Base-by-base conservation (phyloP, 2,797 vertebrate genomes). In the Crocodylus rhombifer region DNA sequence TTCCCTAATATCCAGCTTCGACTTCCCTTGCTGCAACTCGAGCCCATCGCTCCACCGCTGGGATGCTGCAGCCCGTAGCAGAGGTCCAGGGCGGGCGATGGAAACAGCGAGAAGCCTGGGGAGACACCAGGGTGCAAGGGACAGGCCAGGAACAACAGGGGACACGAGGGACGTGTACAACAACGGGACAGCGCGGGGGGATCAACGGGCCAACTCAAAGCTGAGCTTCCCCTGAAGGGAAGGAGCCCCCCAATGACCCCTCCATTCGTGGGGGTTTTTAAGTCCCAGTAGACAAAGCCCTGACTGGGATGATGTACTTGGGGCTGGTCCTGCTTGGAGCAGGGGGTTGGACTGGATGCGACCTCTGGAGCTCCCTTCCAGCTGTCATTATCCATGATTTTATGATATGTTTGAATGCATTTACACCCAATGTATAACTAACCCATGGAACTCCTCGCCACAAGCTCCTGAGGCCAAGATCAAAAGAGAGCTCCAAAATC, bases 91-190 rank as follows among this genome's bases (percentile, higher is more conserved):
- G 0, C 0, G 51, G 84, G 77, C 23, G 56, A 67, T 4, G 80
- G 36, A 13, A 78, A 79, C 69, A 23, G 56, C n/a, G 64, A 0
- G 0, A 92, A 55, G 4, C 2, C 0, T 0, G 26, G 14, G 88
- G 12, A 6, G 76, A 63, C 64, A 33, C 80, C 75, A 14, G 16
- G 67, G 4, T 18, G 55, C 18, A 9, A 78, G 74, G 16, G 18
- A 20, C 30, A 78, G 42, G 86, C 15, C 7, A 82, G 26, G 86
- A 89, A 69, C 25, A 74, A 63, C 82, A 93, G 57, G 63, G 20
- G 25, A 73, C 87, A 61, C 18, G 84, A 88, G 90, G 30, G 57
- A 28, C 18, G 80, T 13, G 21, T 1, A 75, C 9, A 73, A 89
- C 82, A 28, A 14, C 69, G 28, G 20, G 78, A 73, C 15, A 2